Base-by-base conservation (phyloP, 2,797 vertebrate species). In the Anniella stebbinsi region DNA sequence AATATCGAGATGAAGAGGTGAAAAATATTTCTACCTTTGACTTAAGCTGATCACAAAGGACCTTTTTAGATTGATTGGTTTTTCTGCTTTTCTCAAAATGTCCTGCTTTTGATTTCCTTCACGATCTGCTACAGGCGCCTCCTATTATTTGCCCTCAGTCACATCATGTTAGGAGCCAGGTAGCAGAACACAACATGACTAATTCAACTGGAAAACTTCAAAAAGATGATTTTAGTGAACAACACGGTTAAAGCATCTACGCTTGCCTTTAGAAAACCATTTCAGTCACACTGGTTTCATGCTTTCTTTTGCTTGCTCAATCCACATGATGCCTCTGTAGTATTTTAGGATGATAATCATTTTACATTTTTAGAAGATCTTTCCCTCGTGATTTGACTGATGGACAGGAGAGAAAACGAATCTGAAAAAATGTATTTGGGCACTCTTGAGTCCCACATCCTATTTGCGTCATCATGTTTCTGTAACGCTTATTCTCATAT, bases 41-140 rank as follows among this genome's bases (percentile, higher is more conserved):
- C 41, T 1, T 33, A 25, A 18, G 84, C 7, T 4, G 66, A 70
- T 21, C 57, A 25, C 0, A 66, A 82, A 38, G 30, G 4, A 28
- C 0, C 85, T 9, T 48, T 83, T 83, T 82, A 51, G 15, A 88
- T 88, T 80, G 77, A 57, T 83, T 89, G 1, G 1, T 88, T 28
- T 57, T 66, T 54, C 38, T 82, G 15, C 0, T 85, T 93, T 88
- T 28, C 86, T 1, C 10, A 80, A 88, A 70, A 69, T 48, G 9
- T 70, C 57, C 84, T 88, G 17, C 38, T 48, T 93, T 89, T 90
- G 11, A 82, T 92, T 91, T 92, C 86, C 69, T 92, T 86, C 66
- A 23, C 90, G 75, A 84, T 86, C 8, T 76, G 25, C 28, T 88
- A 48, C 30, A 88, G 90, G 84, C 84, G 0, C 6, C 25, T 89